A percentile compares a stretch with the other conserved stretches of the same genome.
phyloP scores from a whole-genome alignment of 2,888 invertebrate genomes.

The Syritta pipiens region DNA sequence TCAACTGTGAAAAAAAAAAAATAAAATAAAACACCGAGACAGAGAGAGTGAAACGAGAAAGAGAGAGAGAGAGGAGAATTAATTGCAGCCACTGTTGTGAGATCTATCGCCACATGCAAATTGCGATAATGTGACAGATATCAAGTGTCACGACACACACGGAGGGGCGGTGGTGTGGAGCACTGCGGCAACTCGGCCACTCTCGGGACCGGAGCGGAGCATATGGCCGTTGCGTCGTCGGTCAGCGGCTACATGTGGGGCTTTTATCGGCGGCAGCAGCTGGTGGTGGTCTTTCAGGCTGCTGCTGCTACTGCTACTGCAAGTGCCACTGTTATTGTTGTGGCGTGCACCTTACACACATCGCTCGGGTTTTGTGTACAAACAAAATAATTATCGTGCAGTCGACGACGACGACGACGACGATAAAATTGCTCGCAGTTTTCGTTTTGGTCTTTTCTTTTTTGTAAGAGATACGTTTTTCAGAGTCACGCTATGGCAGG shows the following conservation, averaged over 20 bases:
- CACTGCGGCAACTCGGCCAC: not conserved
- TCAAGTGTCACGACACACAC: constrained; percentile 64
- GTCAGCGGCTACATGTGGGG: constrained; percentile 40
- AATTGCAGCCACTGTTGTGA: constrained; percentile 62
- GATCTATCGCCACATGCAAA: constrained; percentile 67
- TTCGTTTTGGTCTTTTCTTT: too few species aligned
- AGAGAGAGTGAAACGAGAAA: too few species aligned
- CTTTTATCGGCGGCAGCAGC: too few species aligned
- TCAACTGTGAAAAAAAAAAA: constrained; percentile 27
- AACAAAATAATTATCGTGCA: constrained; percentile 38
- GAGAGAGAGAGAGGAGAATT: constrained; percentile 46
- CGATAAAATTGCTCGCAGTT: too few species aligned
- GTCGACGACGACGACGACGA: too few species aligned
- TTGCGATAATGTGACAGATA: constrained; percentile 68
- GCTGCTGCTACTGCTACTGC: constrained; percentile 26
- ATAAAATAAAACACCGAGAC: constrained; percentile 6
- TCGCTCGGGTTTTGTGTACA: constrained; percentile 5
- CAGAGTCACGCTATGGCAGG: too few species aligned
- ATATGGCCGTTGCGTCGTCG: constrained; percentile 26
- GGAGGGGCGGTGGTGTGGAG: not conserved
- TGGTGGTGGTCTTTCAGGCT: too few species aligned
- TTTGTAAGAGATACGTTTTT: too few species aligned
- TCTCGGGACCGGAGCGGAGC: constrained; percentile 15
- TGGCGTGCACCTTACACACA: not conserved
- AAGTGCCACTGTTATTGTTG: constrained; percentile 27